Conservation (phyloP, 2,888 invertebrate species). For the Leucania comma region DNA sequence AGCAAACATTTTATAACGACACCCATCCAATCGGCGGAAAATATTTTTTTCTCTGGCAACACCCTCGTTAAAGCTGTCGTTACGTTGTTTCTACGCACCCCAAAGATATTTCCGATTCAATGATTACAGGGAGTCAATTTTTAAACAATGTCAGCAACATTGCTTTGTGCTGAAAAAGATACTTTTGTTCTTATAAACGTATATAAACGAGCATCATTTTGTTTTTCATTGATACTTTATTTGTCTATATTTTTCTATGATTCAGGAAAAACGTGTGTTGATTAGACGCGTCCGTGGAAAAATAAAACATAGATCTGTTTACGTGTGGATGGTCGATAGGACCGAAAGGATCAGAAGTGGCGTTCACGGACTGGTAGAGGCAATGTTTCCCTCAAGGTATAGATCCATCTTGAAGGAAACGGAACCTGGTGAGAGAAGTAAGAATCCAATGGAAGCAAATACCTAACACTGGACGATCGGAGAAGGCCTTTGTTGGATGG, state of each 20-base stretch:
- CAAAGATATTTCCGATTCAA: slow-evolving; percentile 70
- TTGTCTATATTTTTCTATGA: slow-evolving; percentile 5
- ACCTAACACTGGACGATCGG: not conserved
- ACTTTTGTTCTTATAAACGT: slow-evolving; percentile 47
- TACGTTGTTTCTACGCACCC: slow-evolving; percentile 69
- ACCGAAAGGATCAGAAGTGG: not conserved
- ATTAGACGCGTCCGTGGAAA: not conserved
- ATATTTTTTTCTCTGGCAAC: slow-evolving; percentile 68
- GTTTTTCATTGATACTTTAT: slow-evolving; percentile 18
- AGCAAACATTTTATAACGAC: slow-evolving; percentile 76
- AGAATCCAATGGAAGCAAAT: not conserved
- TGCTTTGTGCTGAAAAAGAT: slow-evolving; percentile 50
- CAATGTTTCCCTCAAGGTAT: too few relatives aligned
- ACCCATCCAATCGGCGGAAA: slow-evolving; percentile 71
- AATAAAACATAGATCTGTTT: not conserved
- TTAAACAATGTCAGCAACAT: slow-evolving; percentile 62
- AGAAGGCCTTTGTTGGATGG: too few relatives aligned
- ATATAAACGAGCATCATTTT: slow-evolving; percentile 23
- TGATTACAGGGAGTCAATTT: slow-evolving; percentile 71
- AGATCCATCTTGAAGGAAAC: too few relatives aligned
- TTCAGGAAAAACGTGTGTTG: slow-evolving; percentile 18
- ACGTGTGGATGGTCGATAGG: not conserved
- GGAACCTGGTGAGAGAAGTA: not conserved
- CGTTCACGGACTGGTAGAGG: too few relatives aligned
- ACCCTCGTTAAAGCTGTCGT: slow-evolving; percentile 72